phyloP scores from a whole-genome alignment of 1,140 invertebrate species.

The Arctopsyche grandis region DNA sequence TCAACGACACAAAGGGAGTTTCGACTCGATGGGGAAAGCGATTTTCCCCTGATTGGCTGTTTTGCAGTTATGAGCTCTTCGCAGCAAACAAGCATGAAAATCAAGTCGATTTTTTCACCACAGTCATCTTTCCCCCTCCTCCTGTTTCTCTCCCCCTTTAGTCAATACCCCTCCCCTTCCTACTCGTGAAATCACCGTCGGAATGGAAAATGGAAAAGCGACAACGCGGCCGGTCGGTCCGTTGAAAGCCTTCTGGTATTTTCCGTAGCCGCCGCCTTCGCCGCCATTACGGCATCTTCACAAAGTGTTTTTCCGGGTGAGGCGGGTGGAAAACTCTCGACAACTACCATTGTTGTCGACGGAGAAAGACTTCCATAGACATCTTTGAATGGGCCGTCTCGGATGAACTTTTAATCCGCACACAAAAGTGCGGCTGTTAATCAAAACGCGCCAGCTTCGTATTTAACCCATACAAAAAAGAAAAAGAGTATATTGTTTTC shows the following conservation, averaged over 20 bases:
- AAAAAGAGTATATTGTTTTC: too few species aligned
- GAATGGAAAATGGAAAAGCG: constrained; percentile 1
- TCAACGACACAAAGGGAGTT: background rate
- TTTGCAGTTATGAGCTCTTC: constrained; percentile 26
- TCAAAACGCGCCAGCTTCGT: background rate
- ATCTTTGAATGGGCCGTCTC: constrained; percentile 10
- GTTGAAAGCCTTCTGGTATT: constrained; percentile 9
- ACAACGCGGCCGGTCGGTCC: background rate
- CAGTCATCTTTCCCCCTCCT: background rate
- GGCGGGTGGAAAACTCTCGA: background rate
- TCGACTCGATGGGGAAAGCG: constrained; percentile 9
- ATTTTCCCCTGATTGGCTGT: constrained; percentile 32
- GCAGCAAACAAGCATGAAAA: constrained; percentile 33
- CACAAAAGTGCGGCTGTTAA: constrained; percentile 24
- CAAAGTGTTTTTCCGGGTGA: constrained; percentile 34
- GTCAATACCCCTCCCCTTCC: background rate
- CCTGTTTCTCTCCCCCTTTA: background rate
- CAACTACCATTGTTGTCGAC: background rate
- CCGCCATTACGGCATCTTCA: constrained; percentile 32
- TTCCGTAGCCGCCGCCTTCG: background rate
- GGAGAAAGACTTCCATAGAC: background rate
- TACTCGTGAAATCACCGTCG: background rate
- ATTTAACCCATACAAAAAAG: background rate
- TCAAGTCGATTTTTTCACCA: constrained; percentile 37
- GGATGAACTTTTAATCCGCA: constrained; percentile 24